Percentiles rank a stretch among this genome's conserved stretches.
These are phyloP conservation scores for Pentamera pediparva DNA, from an alignment of 53 echinoderm and acorn worm species.

Conservation along the genomic window DNA sequence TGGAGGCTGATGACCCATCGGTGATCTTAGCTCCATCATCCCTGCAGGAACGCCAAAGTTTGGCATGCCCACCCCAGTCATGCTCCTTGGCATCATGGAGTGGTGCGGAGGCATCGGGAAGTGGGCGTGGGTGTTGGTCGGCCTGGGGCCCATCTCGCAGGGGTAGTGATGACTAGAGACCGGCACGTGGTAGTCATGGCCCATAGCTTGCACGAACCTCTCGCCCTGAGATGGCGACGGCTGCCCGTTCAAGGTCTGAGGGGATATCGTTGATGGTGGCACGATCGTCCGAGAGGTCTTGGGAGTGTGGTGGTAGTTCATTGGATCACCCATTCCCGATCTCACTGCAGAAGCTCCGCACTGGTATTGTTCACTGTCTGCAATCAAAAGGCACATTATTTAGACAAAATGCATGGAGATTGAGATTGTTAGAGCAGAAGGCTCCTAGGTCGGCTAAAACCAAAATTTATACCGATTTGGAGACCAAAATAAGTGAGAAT, in stretches of 20 bases:
- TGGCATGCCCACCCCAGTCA: conserved; percentile 5
- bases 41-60: conserved; percentile 8
- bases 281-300: not conserved
- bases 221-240: conserved; percentile 21
- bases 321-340: not conserved
- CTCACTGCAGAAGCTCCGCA: too few relatives aligned
- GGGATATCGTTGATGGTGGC: conserved; percentile 8
- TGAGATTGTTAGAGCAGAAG: too few relatives aligned
- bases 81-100: not conserved
- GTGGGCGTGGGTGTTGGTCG: not conserved
- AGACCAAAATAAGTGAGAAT: too few relatives aligned
- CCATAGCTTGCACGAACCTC: conserved; percentile 23
- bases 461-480: too few relatives aligned
- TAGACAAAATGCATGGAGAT: too few relatives aligned
- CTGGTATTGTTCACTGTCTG: too few relatives aligned
- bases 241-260: not conserved
- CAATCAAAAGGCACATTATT: too few relatives aligned
- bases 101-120: not conserved
- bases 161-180: not conserved
- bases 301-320: not conserved
- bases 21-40: conserved; percentile 31
- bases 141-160: conserved; percentile 1
- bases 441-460: too few relatives aligned
- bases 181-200: conserved; percentile 31
- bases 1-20: conserved; percentile 20